These are phyloP conservation scores for Burhinus oedicnemus DNA, from an alignment of 2,113 vertebrate genomes.

Conservation along the genomic window DNA sequence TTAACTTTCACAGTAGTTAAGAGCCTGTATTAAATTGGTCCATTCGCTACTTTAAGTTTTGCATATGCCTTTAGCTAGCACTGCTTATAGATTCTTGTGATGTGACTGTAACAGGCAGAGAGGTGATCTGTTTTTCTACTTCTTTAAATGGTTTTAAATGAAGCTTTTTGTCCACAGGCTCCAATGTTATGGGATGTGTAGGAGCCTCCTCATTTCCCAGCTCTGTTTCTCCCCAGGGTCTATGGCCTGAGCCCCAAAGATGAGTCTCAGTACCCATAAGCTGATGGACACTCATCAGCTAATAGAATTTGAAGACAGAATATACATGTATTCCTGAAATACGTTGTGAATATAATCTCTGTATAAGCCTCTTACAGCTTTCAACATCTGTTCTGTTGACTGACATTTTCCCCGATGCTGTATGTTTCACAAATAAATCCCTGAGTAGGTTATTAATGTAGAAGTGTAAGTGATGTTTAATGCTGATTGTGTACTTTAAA, in stretches of 20 bases:
- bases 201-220: not conserved
- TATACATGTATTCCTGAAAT: not conserved
- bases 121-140: not conserved
- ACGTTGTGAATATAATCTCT: slow-evolving; percentile 10
- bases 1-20: not conserved
- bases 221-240: not conserved
- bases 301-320: slow-evolving; percentile 31
- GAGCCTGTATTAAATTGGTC: not conserved
- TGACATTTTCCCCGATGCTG: not conserved
- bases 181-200: not conserved
- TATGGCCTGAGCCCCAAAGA: not conserved
- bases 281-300: slow-evolving; percentile 32
- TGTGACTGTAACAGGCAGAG: not conserved
- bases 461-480: not conserved
- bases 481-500: not conserved
- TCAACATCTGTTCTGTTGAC: slow-evolving; percentile 22
- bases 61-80: not conserved
- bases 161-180: not conserved
- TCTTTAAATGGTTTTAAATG: not conserved
- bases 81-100: not conserved
- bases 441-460: not conserved
- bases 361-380: slow-evolving; percentile 30
- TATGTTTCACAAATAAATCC: slow-evolving; percentile 10
- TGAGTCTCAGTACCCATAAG: not conserved
- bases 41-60: not conserved